phyloP scores from a whole-genome alignment of 2,797 vertebrate species.

The Astyanax mexicanus region DNA sequence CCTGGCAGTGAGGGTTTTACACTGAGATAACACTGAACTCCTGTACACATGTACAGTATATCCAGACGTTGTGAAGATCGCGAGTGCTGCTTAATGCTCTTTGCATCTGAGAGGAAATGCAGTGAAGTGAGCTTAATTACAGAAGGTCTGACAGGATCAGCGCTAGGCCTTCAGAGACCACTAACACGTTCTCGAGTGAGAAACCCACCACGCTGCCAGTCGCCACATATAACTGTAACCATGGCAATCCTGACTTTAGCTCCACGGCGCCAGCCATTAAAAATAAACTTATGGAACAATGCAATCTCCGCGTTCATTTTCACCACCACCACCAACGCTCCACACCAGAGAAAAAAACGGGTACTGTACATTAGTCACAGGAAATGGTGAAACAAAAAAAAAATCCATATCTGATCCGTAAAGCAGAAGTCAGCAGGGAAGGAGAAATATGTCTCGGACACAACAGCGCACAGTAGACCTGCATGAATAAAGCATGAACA shows the following conservation, averaged over 20 bases:
- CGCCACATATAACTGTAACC: constrained; percentile 63
- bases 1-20: neutral
- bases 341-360: constrained; percentile 9
- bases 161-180: constrained; percentile 33
- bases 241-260: constrained; percentile 69
- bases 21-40: neutral
- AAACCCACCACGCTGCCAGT: constrained; percentile 42
- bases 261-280: constrained; percentile 62
- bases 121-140: constrained; percentile 15
- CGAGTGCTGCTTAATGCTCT: neutral
- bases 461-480: neutral
- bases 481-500: neutral
- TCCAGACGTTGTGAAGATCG: neutral
- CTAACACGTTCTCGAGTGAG: constrained; percentile 40
- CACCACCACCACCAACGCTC: neutral
- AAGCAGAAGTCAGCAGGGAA: neutral
- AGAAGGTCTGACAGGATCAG: constrained; percentile 31
- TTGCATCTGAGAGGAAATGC: neutral
- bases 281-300: constrained; percentile 72
- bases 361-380: constrained; percentile 17
- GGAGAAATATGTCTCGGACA: neutral
- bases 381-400: neutral
- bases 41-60: neutral
- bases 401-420: neutral
- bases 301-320: constrained; percentile 1